Base-by-base conservation (phyloP, 1,140 invertebrate species). In the Trachymyrmex cornetzi region DNA sequence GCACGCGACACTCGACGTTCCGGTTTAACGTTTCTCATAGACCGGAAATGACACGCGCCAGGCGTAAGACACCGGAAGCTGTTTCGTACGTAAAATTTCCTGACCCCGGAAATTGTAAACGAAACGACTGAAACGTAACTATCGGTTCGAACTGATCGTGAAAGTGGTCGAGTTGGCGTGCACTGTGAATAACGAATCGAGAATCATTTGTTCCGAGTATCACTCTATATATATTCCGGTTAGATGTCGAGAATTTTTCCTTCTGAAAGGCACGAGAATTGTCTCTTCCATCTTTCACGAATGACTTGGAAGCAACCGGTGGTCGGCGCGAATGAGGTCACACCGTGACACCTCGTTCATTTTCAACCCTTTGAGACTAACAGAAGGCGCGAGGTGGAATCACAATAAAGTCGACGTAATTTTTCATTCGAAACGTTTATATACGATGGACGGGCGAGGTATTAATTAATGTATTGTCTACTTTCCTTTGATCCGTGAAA, bases 321-420 rank as follows among this genome's bases (percentile, higher is more conserved):
- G 91, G 91, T 92, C 88, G 88, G 87, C 57, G 63, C 57, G 44
- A 90, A 88, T 64, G 84, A 91, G 86, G 84, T 90, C 88, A 89
- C 69, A 75, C 63, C 48, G 79, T 50, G 88, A 86, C 71, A 91
- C 27, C 72, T 86, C 34, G 30, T 38, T 30, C 77, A 38, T 82
- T 84, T 59, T 69, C 57, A 79, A 89, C 77, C 67, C 85, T 87
- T 90, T 64, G 50, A 89, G 64, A 84, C 22, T 53, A 66, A 85
- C 67, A 16, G 55, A 82, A 87, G 55, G 22, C 22, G 19, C 80
- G 38, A 57, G 16, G 24, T 22, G 16, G 50, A 63, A 22, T 63
- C 55, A 69, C 80, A 34, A 84, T 75, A 57, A 63, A 84, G 55
- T 34, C 38, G 38, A n/a, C 38, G 53, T 57, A 57, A 74, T 84